Conservation (phyloP, 2,888 invertebrate species). For the Cybosia mesomella region DNA sequence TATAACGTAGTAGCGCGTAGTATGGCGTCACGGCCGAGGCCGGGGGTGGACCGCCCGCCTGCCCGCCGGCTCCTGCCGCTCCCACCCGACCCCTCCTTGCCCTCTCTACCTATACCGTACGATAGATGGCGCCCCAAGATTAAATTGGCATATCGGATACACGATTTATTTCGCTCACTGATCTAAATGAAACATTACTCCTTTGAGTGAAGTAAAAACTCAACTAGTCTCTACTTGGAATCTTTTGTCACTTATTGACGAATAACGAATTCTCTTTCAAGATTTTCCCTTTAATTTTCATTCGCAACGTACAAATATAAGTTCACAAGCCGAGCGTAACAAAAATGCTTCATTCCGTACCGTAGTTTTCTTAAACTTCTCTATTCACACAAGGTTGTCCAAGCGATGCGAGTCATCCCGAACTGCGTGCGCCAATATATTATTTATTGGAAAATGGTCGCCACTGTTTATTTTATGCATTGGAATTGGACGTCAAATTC, state of each 20-base stretch:
- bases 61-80: conserved; percentile 25
- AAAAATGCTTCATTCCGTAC: conserved; percentile 36
- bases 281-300: conserved; percentile 56
- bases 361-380: conserved; percentile 64
- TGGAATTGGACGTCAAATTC: conserved; percentile 24
- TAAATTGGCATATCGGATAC: conserved; percentile 76
- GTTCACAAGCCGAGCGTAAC: conserved; percentile 34
- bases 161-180: conserved; percentile 64
- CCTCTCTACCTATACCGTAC: conserved; percentile 56
- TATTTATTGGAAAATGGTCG: conserved; percentile 62
- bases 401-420: conserved; percentile 62
- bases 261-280: conserved; percentile 48
- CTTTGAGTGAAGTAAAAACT: conserved; percentile 50
- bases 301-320: conserved; percentile 40
- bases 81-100: conserved; percentile 30
- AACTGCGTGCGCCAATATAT: conserved; percentile 60
- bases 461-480: conserved; percentile 41
- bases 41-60: conserved; percentile 37
- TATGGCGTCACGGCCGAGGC: conserved; percentile 55
- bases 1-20: conserved; percentile 69
- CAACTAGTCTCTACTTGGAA: conserved; percentile 30
- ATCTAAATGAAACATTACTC: conserved; percentile 64
- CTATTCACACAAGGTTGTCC: conserved; percentile 60
- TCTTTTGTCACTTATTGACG: conserved; percentile 44
- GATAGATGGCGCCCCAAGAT: conserved; percentile 78